Percentiles rank a stretch among this genome's conserved stretches.
Conservation (phyloP, 2,888 invertebrate genomes). For the Isotomurus palustris region DNA sequence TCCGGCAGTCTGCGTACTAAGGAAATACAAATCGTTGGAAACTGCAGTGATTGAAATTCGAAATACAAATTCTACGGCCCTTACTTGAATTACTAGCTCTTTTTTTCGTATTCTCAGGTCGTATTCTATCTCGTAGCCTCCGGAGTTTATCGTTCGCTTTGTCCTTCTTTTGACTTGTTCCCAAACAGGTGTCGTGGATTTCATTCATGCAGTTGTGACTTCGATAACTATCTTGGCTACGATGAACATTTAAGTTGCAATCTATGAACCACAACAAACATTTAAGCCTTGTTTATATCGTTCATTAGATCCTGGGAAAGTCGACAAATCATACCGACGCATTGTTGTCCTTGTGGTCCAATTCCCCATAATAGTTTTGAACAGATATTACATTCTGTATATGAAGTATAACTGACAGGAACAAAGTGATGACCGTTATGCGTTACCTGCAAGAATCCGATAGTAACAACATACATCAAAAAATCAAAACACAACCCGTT, state of each 20-base stretch:
- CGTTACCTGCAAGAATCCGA: conserved; percentile 57
- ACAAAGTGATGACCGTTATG: conserved; percentile 86
- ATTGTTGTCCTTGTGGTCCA: conserved; percentile 94
- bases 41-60: neutral
- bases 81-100: conserved; percentile 27
- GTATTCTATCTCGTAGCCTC: conserved; percentile 65
- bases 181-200: conserved; percentile 76
- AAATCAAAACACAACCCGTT: neutral
- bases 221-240: conserved; percentile 50
- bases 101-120: conserved; percentile 53
- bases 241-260: conserved; percentile 83
- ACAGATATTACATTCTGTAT: conserved; percentile 90
- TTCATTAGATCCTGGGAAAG: too few species aligned
- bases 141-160: conserved; percentile 67
- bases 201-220: conserved; percentile 61
- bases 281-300: too few species aligned
- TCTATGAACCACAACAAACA: conserved; percentile 55
- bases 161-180: conserved; percentile 54
- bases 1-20: conserved; percentile 12
- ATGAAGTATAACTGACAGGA: conserved; percentile 80
- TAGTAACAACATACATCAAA: conserved; percentile 9
- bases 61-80: neutral
- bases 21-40: neutral
- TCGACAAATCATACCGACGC: conserved; percentile 71
- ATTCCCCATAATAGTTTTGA: conserved; percentile 88